These are phyloP conservation scores for Montipora capricornis DNA, from an alignment of 64 coral and sea anemone genomes.

Conservation along the genomic window DNA sequence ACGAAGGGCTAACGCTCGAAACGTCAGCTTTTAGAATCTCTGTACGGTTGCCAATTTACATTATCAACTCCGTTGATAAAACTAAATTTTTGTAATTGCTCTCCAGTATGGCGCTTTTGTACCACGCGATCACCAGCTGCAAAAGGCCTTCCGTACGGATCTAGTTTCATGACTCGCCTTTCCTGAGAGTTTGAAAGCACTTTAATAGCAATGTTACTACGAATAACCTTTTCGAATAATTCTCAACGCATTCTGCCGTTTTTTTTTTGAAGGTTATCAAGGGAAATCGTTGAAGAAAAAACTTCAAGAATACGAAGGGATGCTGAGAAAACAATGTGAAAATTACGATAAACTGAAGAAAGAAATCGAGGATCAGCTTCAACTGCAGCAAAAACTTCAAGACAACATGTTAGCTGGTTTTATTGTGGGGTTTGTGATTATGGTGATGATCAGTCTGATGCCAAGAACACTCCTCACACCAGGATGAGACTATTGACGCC, in stretches of 20 bases:
- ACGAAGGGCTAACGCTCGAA: no score
- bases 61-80: no score
- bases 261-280: slow-evolving; percentile 15
- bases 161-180: no score
- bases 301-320: slow-evolving; percentile 32
- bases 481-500: not conserved
- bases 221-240: no score
- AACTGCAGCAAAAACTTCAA: slow-evolving; percentile 22
- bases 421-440: slow-evolving; percentile 52
- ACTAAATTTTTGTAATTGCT: no score
- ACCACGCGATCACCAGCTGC: no score
- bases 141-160: no score
- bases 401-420: slow-evolving; percentile 58
- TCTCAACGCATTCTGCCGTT: not conserved
- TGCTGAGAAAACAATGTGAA: slow-evolving; percentile 1
- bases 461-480: slow-evolving; percentile 29
- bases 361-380: slow-evolving; percentile 32
- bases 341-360: slow-evolving; percentile 6
- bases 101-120: no score
- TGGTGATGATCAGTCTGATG: slow-evolving; percentile 49
- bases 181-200: no score
- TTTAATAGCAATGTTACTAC: no score
- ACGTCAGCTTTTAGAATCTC: no score
- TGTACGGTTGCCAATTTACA: no score
- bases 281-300: slow-evolving; percentile 8